phyloP scores from a whole-genome alignment of 2,113 vertebrate species.

The Chaenogobius annularis region DNA sequence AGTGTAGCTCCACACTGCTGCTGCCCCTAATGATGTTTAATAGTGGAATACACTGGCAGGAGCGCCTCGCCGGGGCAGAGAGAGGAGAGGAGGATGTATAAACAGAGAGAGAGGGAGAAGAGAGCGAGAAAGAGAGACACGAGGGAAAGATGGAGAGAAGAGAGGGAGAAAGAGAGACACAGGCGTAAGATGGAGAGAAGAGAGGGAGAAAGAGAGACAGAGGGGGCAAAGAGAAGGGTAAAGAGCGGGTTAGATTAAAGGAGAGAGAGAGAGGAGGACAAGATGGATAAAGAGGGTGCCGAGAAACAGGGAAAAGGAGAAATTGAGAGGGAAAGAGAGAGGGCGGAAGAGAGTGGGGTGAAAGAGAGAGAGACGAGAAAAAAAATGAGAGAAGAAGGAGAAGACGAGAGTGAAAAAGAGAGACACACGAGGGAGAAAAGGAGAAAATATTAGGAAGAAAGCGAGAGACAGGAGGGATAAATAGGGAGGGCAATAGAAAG shows the following conservation, averaged over 20 bases:
- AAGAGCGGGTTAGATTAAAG: not conserved
- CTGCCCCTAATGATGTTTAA: slow-evolving; percentile 71
- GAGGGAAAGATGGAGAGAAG: too few relatives aligned
- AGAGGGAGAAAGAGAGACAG: too few relatives aligned
- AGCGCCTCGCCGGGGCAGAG: slow-evolving; percentile 40
- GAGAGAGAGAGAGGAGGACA: not conserved
- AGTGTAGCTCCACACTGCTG: slow-evolving; percentile 39
- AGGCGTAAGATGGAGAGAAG: not conserved
- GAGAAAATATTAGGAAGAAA: too few relatives aligned
- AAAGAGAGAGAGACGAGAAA: not conserved
- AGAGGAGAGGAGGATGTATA: not conserved
- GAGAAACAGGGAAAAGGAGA: not conserved
- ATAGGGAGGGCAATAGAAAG: too few relatives aligned
- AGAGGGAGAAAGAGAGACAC: not conserved
- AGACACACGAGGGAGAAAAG: not conserved
- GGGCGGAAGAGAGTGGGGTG: not conserved
- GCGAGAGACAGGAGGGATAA: too few relatives aligned
- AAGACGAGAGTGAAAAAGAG: not conserved
- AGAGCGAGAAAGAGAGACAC: not conserved
- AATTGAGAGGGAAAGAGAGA: not conserved
- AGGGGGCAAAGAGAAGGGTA: not conserved
- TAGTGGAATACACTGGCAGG: slow-evolving; percentile 48
- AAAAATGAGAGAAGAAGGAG: not conserved
- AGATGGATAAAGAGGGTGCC: not conserved
- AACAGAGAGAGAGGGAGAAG: too few relatives aligned